phyloP scores from a whole-genome alignment of 23 tunicate genomes.

The Halocynthia roretzi region DNA sequence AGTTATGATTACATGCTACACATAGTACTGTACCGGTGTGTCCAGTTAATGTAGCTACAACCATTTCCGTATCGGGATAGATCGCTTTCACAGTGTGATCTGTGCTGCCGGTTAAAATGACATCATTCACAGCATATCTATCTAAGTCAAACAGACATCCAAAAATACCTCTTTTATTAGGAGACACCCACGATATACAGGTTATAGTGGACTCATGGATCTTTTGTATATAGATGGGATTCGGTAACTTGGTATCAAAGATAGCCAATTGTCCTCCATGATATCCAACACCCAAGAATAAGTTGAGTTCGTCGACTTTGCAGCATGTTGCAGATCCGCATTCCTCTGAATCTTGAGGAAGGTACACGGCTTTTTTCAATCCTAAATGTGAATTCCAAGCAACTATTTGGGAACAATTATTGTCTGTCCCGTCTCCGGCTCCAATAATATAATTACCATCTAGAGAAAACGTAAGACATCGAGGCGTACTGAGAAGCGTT shows the following conservation, averaged over 20 bases:
- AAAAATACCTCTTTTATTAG: background rate
- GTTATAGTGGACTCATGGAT: conserved; percentile 15
- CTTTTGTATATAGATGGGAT: background rate
- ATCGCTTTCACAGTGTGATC: conserved; percentile 30
- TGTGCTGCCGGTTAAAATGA: conserved; percentile 12
- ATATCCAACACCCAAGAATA: conserved; percentile 27
- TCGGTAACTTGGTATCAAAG: conserved; percentile 5
- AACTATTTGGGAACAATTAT: conserved; percentile 13
- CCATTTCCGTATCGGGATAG: background rate
- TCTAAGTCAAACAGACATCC: background rate
- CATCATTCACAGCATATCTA: background rate
- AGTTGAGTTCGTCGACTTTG: background rate
- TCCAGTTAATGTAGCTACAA: conserved; percentile 22
- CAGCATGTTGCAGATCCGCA: conserved; percentile 19
- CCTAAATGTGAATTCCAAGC: conserved; percentile 26
- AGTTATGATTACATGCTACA: background rate
- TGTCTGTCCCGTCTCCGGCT: conserved; percentile 22
- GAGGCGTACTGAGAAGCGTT: conserved; percentile 12
- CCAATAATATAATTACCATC: conserved; percentile 13
- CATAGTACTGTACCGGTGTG: conserved; percentile 30
- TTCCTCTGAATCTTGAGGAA: background rate
- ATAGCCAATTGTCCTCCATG: conserved; percentile 30
- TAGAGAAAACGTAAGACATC: conserved; percentile 1
- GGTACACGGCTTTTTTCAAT: background rate
- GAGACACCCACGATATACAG: conserved; percentile 9